Percentiles rank a stretch among this genome's conserved stretches.
Evolutionary conservation across 2,113 vertebrate genomes (phyloP).

Genomic region (Hypomesus transpacificus): DNA sequence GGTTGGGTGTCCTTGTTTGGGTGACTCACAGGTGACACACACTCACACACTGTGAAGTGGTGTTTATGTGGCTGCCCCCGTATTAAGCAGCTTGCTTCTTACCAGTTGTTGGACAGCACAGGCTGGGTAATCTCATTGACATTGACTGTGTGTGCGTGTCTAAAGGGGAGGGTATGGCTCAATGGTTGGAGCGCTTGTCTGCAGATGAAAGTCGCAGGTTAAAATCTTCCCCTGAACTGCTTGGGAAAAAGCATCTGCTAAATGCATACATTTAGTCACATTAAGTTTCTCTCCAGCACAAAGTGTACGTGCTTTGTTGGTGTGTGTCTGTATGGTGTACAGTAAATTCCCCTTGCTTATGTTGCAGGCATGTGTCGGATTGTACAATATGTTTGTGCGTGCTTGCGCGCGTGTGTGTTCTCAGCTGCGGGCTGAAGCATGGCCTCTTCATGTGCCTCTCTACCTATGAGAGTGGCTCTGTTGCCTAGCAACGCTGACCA

Average conservation of each 20-base stretch:
- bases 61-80: neutral
- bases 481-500: conserved; percentile 74
- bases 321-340: neutral
- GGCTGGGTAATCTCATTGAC: no score
- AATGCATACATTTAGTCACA: no score
- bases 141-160: no score
- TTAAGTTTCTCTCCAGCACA: no score
- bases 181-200: no score
- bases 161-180: no score
- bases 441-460: conserved; percentile 71
- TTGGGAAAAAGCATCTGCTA: no score
- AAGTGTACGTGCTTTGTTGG: no score
- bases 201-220: no score
- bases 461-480: conserved; percentile 69
- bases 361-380: neutral
- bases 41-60: neutral
- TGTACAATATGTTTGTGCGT: conserved; percentile 1
- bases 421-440: conserved; percentile 65
- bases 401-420: conserved; percentile 17
- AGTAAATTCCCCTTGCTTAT: neutral
- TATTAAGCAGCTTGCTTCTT: no score
- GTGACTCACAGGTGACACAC: neutral
- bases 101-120: no score
- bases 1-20: conserved; percentile 1
- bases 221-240: no score